These are phyloP conservation scores for Scrobipalpa costella DNA, from an alignment of 2,888 invertebrate genomes.

Conservation along the genomic window DNA sequence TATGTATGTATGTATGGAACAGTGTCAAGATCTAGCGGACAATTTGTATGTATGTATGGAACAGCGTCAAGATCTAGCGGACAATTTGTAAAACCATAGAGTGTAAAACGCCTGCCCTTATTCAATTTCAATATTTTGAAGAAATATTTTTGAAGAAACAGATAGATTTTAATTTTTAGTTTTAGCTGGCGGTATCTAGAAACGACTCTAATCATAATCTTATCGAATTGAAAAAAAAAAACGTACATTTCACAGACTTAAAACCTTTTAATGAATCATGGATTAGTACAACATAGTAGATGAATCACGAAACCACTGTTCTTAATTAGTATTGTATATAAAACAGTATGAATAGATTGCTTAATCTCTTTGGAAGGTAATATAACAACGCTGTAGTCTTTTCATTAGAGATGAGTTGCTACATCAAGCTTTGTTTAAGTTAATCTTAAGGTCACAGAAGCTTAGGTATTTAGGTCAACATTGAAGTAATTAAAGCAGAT, in stretches of 20 bases:
- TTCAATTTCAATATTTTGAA: too few species aligned
- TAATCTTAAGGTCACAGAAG: slow-evolving; percentile 1
- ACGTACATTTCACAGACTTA: neutral
- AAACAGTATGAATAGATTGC: neutral
- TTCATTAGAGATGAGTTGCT: slow-evolving; percentile 3
- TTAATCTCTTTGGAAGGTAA: neutral
- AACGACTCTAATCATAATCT: too few species aligned
- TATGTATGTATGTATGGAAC: too few species aligned
- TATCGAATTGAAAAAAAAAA: neutral
- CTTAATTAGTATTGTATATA: neutral
- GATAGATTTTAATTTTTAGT: too few species aligned
- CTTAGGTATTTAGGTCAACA: neutral
- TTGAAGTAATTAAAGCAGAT: neutral
- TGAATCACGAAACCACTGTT: slow-evolving; percentile 5
- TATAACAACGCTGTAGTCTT: neutral
- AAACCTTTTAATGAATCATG: neutral
- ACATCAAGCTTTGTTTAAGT: slow-evolving; percentile 5
- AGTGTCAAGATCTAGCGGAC: too few species aligned
- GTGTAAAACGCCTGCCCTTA: too few species aligned
- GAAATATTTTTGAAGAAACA: too few species aligned
- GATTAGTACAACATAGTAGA: neutral
- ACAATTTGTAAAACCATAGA: too few species aligned
- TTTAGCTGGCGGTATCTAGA: too few species aligned
- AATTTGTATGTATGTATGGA: too few species aligned
- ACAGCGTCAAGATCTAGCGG: too few species aligned